Evolutionary conservation across 2,113 vertebrate genomes (phyloP).

Genomic region (Mesitornis unicolor): DNA sequence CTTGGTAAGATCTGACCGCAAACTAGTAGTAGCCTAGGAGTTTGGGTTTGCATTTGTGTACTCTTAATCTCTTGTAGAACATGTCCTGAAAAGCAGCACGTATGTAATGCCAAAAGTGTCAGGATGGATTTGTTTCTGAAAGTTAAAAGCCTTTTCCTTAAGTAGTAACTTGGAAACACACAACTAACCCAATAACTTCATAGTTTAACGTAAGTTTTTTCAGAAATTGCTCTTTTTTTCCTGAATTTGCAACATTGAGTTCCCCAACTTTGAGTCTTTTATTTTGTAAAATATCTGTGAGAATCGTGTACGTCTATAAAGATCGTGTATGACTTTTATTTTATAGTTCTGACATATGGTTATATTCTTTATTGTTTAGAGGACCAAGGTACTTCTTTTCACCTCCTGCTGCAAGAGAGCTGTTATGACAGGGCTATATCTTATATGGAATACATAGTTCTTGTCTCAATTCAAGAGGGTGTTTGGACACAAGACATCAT

Average conservation of each 20-base stretch:
- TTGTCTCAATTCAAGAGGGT: not conserved
- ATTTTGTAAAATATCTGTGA: not conserved
- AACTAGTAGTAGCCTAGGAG: not conserved
- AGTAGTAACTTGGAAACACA: not conserved
- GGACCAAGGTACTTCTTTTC: not conserved
- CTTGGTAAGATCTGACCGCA: not conserved
- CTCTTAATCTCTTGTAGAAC: not conserved
- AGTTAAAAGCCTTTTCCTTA: not conserved
- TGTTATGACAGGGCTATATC: not conserved
- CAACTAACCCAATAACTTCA: not conserved
- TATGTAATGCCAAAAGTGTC: not conserved
- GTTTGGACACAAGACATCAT: not conserved
- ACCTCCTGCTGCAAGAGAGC: not conserved
- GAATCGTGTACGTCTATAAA: not conserved
- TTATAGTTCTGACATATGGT: not conserved
- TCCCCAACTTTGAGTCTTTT: not conserved
- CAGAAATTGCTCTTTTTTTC: not conserved
- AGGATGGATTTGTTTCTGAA: not conserved
- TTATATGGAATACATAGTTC: not conserved
- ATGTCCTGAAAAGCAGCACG: not conserved
- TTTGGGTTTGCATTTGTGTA: not conserved
- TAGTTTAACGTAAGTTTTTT: not conserved
- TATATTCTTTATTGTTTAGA: not conserved
- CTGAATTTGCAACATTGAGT: not conserved
- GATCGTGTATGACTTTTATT: not conserved